Evolutionary conservation across 2,888 invertebrate genomes (phyloP).

Genomic region (Rhagophthalmus giganteus): DNA sequence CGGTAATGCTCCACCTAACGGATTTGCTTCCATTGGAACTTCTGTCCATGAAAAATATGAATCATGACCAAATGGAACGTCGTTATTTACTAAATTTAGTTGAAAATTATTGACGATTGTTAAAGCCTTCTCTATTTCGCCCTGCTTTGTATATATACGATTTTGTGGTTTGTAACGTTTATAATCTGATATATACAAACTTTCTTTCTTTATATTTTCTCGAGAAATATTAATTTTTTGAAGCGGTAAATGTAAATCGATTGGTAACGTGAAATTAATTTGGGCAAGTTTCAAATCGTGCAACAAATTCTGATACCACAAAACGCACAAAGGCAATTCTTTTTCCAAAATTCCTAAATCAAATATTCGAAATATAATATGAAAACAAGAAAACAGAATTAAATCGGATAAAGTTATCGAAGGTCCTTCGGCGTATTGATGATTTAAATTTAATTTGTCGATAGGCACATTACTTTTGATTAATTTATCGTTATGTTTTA

Average conservation of each 20-base stretch:
- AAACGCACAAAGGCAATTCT: constrained; percentile 63
- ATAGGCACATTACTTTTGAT: constrained; percentile 58
- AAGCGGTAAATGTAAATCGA: constrained; percentile 2
- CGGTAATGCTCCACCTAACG: constrained; percentile 79
- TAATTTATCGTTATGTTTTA: constrained; percentile 52
- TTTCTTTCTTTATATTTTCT: constrained; percentile 52
- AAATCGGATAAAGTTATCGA: constrained; percentile 82
- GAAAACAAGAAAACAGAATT: constrained; percentile 73
- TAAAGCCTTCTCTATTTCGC: constrained; percentile 67
- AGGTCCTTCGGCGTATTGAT: constrained; percentile 82
- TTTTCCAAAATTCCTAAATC: constrained; percentile 48
- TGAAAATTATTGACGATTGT: neutral
- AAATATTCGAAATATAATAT: constrained; percentile 62
- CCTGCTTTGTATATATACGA: constrained; percentile 74
- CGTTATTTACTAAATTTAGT: neutral
- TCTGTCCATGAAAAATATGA: constrained; percentile 67
- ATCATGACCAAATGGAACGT: constrained; percentile 53
- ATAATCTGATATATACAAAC: constrained; percentile 78
- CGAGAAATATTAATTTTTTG: constrained; percentile 30
- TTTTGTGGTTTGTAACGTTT: constrained; percentile 74
- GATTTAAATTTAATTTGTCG: constrained; percentile 61
- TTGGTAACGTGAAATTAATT: constrained; percentile 24
- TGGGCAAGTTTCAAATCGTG: constrained; percentile 4
- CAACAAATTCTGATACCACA: constrained; percentile 62
- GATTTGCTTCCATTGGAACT: constrained; percentile 75